phyloP scores from a whole-genome alignment of 2,888 invertebrate species.

The Theodoxus fluviatilis region DNA sequence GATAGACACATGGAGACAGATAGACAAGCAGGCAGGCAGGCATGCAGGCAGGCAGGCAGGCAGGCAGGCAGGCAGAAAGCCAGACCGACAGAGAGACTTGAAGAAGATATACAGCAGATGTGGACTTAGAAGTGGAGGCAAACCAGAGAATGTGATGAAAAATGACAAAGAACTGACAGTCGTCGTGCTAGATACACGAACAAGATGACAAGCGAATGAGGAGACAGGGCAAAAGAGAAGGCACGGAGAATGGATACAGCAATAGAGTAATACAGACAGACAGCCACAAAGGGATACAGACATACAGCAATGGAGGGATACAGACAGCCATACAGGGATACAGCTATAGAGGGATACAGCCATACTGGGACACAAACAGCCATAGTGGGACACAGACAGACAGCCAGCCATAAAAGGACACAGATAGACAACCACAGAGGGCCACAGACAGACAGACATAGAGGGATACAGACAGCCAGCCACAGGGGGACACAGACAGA shows the following conservation, averaged over 20 bases:
- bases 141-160: too few relatives aligned
- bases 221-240: neutral
- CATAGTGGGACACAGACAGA: conserved; percentile 20
- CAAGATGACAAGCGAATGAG: too few relatives aligned
- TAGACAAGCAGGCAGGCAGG: too few relatives aligned
- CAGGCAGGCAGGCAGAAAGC: too few relatives aligned
- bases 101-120: too few relatives aligned
- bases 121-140: too few relatives aligned
- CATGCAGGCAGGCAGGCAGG: too few relatives aligned
- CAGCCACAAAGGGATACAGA: conserved; percentile 5
- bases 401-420: neutral
- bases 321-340: neutral
- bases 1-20: too few relatives aligned
- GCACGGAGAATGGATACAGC: neutral
- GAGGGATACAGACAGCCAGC: conserved; percentile 21
- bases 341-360: neutral
- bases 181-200: too few relatives aligned
- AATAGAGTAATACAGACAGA: neutral
- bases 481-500: conserved; percentile 1
- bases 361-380: neutral
- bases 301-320: neutral
- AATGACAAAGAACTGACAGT: too few relatives aligned
- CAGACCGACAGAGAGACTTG: too few relatives aligned
- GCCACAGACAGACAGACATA: neutral
- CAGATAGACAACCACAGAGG: neutral